Conservation (phyloP, 64 coral and sea anemone genomes). For the Catalaphyllia jardinei region DNA sequence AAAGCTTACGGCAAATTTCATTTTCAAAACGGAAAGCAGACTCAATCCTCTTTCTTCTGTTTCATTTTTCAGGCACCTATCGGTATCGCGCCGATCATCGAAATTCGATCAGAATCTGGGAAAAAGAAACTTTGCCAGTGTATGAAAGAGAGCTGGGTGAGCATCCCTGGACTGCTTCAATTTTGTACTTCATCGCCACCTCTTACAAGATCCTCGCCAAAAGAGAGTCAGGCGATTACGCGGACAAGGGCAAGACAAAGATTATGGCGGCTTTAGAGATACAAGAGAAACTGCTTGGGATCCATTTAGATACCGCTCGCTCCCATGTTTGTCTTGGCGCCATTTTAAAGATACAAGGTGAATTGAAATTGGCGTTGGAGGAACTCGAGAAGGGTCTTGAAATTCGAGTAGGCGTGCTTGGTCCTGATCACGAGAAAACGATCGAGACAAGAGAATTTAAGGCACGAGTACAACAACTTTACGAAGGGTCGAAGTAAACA, state of each 20-base stretch:
- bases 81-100: not conserved
- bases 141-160: slow-evolving; percentile 46
- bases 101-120: slow-evolving; percentile 25
- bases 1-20: too few species aligned
- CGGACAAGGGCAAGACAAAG: not conserved
- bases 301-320: slow-evolving; percentile 46
- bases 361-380: not conserved
- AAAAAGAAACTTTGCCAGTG: not conserved
- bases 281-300: slow-evolving; percentile 8
- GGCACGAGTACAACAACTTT: too few species aligned
- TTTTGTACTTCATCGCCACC: slow-evolving; percentile 11
- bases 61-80: not conserved
- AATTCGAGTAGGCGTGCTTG: slow-evolving; percentile 13
- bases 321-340: slow-evolving; percentile 26
- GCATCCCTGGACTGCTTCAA: slow-evolving; percentile 60
- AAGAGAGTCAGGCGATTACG: not conserved
- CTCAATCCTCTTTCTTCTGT: not conserved
- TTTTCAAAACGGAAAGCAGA: not conserved
- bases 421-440: not conserved
- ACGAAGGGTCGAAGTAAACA: too few species aligned
- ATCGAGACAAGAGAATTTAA: not conserved
- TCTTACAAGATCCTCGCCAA: slow-evolving; percentile 30
- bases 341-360: not conserved
- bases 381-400: slow-evolving; percentile 10
- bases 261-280: slow-evolving; percentile 12